Percentiles rank a stretch among this genome's conserved stretches.
Evolutionary conservation across 2,888 invertebrate genomes (phyloP).

Genomic region (Hylaea fasciaria): DNA sequence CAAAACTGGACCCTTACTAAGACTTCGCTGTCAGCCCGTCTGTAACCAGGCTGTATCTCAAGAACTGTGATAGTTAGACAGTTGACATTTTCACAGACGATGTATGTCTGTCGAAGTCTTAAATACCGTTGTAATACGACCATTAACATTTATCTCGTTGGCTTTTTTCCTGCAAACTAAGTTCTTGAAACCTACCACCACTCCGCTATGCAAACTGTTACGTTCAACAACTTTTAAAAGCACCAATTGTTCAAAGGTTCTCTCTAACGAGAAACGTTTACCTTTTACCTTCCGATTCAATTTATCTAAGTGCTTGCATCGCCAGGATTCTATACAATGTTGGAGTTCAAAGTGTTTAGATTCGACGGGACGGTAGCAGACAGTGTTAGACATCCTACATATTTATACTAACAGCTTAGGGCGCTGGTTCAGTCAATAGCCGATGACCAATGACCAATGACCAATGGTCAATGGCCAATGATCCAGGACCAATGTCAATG

Average conservation of each 20-base stretch:
- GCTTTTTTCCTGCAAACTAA: not conserved
- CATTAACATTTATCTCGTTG: not conserved
- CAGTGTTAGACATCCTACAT: slow-evolving; percentile 22
- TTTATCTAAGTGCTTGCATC: slow-evolving; percentile 40
- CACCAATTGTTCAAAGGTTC: slow-evolving; percentile 18
- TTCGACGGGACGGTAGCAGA: slow-evolving; percentile 15
- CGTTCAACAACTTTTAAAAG: slow-evolving; percentile 20
- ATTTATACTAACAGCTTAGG: not conserved
- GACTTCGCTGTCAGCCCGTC: too few relatives aligned
- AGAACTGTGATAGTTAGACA: too few relatives aligned
- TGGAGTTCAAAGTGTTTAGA: slow-evolving; percentile 30
- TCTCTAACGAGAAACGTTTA: slow-evolving; percentile 28
- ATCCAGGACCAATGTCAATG: too few relatives aligned
- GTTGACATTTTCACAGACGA: too few relatives aligned
- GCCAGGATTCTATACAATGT: slow-evolving; percentile 39
- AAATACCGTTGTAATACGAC: not conserved
- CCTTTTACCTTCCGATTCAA: slow-evolving; percentile 36
- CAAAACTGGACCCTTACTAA: too few relatives aligned
- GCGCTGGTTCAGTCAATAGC: too few relatives aligned
- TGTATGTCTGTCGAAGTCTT: too few relatives aligned
- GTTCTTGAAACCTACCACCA: slow-evolving; percentile 8
- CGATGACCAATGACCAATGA: too few relatives aligned
- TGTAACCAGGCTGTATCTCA: too few relatives aligned
- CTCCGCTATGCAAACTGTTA: slow-evolving; percentile 30
- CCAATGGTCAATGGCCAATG: too few relatives aligned